phyloP scores from a whole-genome alignment of 2,113 vertebrate species.

The Notechis scutatus region DNA sequence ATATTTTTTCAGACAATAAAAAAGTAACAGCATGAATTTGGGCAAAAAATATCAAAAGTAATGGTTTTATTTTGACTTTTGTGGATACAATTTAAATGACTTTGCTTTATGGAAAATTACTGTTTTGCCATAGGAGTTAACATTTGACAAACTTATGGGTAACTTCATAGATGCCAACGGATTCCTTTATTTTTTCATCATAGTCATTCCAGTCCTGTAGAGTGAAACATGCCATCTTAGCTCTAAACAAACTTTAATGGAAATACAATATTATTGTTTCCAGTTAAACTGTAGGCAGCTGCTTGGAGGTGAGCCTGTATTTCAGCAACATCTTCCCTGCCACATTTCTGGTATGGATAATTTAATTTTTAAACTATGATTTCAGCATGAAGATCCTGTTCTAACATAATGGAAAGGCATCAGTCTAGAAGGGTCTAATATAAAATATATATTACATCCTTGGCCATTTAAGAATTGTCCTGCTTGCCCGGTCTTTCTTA shows the following conservation, averaged over 20 bases:
- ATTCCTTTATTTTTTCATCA: constrained; percentile 88
- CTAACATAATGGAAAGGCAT: not conserved
- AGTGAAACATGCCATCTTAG: constrained; percentile 49
- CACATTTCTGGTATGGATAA: not conserved
- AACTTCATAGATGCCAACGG: constrained; percentile 96
- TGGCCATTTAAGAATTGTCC: not conserved
- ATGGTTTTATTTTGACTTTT: constrained; percentile 35
- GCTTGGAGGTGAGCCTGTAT: not conserved
- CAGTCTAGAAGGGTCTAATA: not conserved
- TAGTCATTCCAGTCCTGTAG: constrained; percentile 97
- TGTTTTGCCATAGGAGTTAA: constrained; percentile 42
- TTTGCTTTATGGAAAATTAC: constrained; percentile 14
- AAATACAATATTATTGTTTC: not conserved
- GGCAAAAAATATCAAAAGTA: constrained; percentile 22
- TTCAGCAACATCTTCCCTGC: not conserved
- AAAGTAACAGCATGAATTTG: not conserved
- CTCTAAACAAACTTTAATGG: not conserved
- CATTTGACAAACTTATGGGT: constrained; percentile 92
- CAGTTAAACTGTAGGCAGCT: constrained; percentile 9
- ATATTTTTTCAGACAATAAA: not conserved
- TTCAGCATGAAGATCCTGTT: not conserved
- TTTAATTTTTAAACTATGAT: not conserved
- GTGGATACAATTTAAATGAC: constrained; percentile 12
- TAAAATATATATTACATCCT: not conserved
- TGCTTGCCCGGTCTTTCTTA: not conserved